Percentiles rank a stretch among this genome's conserved stretches.
Evolutionary conservation across 1,140 invertebrate genomes (phyloP).

Genomic region (Cherax quadricarinatus): DNA sequence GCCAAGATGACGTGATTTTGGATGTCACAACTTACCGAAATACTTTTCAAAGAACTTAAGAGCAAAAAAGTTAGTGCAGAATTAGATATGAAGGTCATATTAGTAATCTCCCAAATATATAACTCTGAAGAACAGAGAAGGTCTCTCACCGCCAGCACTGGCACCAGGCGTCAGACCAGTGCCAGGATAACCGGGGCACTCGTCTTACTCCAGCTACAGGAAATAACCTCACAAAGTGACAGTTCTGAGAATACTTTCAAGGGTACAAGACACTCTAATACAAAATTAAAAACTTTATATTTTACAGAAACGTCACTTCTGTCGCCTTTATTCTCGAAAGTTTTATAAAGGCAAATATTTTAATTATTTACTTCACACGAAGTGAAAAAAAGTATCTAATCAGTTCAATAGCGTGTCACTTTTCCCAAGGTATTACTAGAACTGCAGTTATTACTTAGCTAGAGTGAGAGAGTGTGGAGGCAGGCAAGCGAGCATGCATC

Average conservation of each 20-base stretch:
- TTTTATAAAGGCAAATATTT: too few species aligned
- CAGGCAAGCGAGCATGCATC: not conserved
- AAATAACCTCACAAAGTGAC: not conserved
- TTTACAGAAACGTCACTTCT: too few species aligned
- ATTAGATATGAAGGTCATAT: not conserved
- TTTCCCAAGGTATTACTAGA: not conserved
- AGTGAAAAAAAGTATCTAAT: too few species aligned
- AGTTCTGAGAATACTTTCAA: not conserved
- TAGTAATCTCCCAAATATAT: not conserved
- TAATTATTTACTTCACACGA: too few species aligned
- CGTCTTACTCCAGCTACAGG: not conserved
- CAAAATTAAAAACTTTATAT: too few species aligned
- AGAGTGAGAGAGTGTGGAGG: not conserved
- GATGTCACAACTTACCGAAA: not conserved
- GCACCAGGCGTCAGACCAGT: not conserved
- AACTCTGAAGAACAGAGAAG: not conserved
- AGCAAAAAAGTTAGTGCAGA: slow-evolving; percentile 3
- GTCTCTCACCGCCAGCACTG: not conserved
- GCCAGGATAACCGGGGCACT: not conserved
- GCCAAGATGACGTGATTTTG: too few species aligned
- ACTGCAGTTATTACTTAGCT: not conserved
- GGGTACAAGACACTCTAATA: not conserved
- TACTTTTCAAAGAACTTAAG: not conserved
- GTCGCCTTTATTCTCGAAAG: too few species aligned
- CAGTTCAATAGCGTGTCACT: too few species aligned